Base-by-base conservation (phyloP, 2,888 invertebrate species). In the Hydraecia micacea region DNA sequence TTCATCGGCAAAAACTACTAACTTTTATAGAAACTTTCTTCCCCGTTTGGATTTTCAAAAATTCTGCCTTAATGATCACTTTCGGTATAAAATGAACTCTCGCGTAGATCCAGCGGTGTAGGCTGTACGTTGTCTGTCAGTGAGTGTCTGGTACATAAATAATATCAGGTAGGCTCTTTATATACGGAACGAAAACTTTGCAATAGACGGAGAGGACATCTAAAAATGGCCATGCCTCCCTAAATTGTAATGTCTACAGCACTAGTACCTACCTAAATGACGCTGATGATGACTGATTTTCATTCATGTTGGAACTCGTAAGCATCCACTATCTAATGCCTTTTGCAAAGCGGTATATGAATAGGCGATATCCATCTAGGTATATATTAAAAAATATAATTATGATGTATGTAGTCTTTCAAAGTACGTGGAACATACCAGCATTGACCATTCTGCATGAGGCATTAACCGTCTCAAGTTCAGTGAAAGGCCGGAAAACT, bases 401-500 rank as follows among this genome's bases (percentile, higher is more conserved):
- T 49, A 15, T 42, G n/a, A 49, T 18, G 13, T 65, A 52, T n/a
- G 58, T 46, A 60, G 60, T 55, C 32, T 52, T 65, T 49, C 65
- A 36, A 8, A 28, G 8, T 32, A 25, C 32, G 32, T 69, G 13
- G 13, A 60, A 72, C 55, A 66, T 28, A 66, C 13, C 13, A 62
- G 28, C 62, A 52, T 52, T 84, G 87, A 84, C 73, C 80, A 84
- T 75, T 84, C 58, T 58, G 28, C 78, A 87, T 90, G 85, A 80
- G 73, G 81, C 77, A 83, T 83, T 82, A 84, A 84, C 86, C 77
- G 67, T 80, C 77, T 73, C 79, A 82, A 80, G 77, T 84, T 79
- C 85, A 91, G 94, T 93, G 94, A 95, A 94, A 95, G 93, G 91
- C 88, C 88, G 90, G 90, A 91, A 93, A 93, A 93, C 90, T 90